These are phyloP conservation scores for Torymus tubicola DNA, from an alignment of 2,888 invertebrate species.

Conservation along the genomic window DNA sequence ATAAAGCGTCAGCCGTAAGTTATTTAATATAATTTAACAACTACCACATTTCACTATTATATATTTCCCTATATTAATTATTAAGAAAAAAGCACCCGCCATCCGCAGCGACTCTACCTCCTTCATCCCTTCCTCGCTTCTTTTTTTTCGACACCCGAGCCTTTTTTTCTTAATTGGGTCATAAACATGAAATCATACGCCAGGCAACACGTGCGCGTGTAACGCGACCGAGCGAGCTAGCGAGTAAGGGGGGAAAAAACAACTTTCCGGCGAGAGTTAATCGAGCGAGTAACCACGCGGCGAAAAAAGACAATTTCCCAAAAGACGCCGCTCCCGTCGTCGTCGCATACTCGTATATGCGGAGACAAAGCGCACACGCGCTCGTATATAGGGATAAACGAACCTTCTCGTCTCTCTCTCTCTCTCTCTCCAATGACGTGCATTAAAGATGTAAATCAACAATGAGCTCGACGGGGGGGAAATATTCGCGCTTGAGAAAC, in stretches of 20 bases:
- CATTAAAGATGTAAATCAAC: conserved; percentile 51
- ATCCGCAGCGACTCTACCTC: not conserved
- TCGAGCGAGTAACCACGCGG: conserved; percentile 39
- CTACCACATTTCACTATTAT: too few species aligned
- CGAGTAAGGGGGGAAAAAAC: not conserved
- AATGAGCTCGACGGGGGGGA: conserved; percentile 19
- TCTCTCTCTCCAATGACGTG: not conserved
- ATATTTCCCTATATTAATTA: too few species aligned
- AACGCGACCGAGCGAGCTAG: conserved; percentile 28
- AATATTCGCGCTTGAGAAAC: conserved; percentile 30
- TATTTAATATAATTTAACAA: too few species aligned
- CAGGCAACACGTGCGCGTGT: conserved; percentile 22
- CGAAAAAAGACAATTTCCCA: not conserved
- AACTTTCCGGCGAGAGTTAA: conserved; percentile 36
- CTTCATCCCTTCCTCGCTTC: not conserved
- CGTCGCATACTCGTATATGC: not conserved
- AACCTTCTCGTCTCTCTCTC: not conserved
- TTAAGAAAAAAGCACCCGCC: not conserved
- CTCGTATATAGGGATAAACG: conserved; percentile 16
- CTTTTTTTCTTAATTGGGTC: conserved; percentile 38
- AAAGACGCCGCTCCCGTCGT: not conserved
- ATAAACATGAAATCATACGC: conserved; percentile 47
- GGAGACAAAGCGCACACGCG: not conserved
- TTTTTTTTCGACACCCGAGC: too few species aligned
- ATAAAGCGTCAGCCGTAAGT: too few species aligned